Evolutionary conservation across 2,797 vertebrate genomes (phyloP).

Genomic region (Darevskia nairensis): DNA sequence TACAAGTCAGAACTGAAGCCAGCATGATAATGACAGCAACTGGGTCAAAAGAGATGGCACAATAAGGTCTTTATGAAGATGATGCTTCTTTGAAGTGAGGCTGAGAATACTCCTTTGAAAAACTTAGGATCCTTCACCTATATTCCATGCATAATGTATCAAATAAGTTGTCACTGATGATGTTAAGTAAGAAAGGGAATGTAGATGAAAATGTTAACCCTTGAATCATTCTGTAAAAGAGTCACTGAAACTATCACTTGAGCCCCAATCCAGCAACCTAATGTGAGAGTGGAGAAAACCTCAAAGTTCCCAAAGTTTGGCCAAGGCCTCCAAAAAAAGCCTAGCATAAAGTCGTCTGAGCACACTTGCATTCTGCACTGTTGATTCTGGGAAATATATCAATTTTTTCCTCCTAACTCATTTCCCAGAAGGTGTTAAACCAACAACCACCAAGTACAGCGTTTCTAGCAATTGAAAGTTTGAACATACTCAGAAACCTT

Average conservation of each 20-base stretch:
- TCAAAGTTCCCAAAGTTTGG: background rate
- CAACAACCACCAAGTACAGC: background rate
- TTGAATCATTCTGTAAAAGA: constrained; percentile 2
- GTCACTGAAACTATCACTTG: background rate
- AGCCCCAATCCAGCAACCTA: background rate
- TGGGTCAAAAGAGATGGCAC: background rate
- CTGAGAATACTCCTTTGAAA: background rate
- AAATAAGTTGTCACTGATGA: constrained; percentile 19
- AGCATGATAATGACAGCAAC: background rate
- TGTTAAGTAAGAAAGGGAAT: constrained; percentile 31
- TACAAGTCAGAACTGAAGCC: background rate
- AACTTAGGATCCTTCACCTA: background rate
- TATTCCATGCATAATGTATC: constrained; percentile 15
- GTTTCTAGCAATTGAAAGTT: background rate
- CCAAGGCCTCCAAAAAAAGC: no score
- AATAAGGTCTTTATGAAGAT: constrained; percentile 3
- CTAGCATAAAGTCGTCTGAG: background rate
- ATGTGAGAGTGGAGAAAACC: background rate
- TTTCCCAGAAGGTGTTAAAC: background rate
- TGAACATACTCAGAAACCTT: background rate
- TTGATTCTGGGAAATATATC: background rate
- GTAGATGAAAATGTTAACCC: constrained; percentile 6
- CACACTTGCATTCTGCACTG: background rate
- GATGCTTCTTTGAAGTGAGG: constrained; percentile 3
- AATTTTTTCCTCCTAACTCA: background rate